Percentiles rank a stretch among this genome's conserved stretches.
Evolutionary conservation across 2,888 invertebrate species (phyloP).

Genomic region (Atrina japonica): DNA sequence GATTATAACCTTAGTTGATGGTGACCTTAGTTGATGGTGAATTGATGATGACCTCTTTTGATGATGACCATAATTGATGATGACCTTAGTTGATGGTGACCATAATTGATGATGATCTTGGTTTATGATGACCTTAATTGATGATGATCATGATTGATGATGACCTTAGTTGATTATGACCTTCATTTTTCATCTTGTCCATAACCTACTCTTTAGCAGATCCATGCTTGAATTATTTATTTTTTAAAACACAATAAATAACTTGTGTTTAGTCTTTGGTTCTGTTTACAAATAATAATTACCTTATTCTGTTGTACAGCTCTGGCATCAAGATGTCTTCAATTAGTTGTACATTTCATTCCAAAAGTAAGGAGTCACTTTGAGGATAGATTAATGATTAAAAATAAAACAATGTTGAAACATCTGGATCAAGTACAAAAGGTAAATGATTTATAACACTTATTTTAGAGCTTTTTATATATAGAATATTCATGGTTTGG

Average conservation of each 20-base stretch:
- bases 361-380: conserved; percentile 80
- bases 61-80: no score
- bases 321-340: conserved; percentile 82
- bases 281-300: not conserved
- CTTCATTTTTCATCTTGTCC: conserved; percentile 93
- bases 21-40: no score
- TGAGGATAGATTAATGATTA: conserved; percentile 74
- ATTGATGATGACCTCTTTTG: no score
- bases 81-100: no score
- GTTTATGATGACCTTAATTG: no score
- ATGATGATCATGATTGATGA: no score
- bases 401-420: conserved; percentile 79
- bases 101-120: no score
- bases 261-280: no score
- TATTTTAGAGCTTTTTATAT: no score
- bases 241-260: not conserved
- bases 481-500: no score
- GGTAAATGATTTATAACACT: conserved; percentile 63
- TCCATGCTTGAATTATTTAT: conserved; percentile 84
- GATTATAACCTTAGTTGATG: no score
- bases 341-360: conserved; percentile 84
- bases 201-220: conserved; percentile 90
- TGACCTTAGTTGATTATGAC: conserved; percentile 98
- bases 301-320: no score
- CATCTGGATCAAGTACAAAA: conserved; percentile 80